Conservation (phyloP, 53 echinoderm and acorn worm species). For the Echinometra lucunter region DNA sequence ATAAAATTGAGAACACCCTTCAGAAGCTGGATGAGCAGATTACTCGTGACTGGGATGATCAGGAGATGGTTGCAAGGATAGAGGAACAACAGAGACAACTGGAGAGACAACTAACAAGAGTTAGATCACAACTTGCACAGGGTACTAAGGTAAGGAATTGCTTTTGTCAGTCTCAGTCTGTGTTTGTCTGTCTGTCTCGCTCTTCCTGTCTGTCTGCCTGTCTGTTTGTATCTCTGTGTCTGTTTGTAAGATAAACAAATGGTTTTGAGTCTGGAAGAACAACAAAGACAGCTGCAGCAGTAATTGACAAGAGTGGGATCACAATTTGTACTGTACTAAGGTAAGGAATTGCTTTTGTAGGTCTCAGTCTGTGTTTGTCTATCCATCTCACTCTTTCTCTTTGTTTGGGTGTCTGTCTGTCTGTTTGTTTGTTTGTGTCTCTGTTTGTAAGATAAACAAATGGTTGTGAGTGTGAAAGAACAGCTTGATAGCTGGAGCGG, state of each 20-base stretch:
- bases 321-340: slow-evolving; percentile 89
- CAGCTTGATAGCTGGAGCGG: slow-evolving; percentile 73
- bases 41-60: slow-evolving; percentile 83
- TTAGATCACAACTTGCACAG: slow-evolving; percentile 86
- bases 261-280: background rate
- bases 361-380: background rate
- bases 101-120: slow-evolving; percentile 87
- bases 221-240: background rate
- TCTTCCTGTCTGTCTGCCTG: background rate
- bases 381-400: background rate
- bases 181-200: background rate
- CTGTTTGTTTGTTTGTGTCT: background rate
- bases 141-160: slow-evolving; percentile 83
- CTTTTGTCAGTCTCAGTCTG: background rate
- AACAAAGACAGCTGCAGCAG: slow-evolving; percentile 70
- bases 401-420: background rate
- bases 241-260: background rate
- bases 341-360: slow-evolving; percentile 62
- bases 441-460: background rate
- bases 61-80: slow-evolving; percentile 73
- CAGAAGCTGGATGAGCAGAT: slow-evolving; percentile 78
- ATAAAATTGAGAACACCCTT: slow-evolving; percentile 88
- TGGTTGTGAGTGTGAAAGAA: background rate
- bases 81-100: slow-evolving; percentile 84
- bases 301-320: slow-evolving; percentile 87